phyloP scores from a whole-genome alignment of 2,888 invertebrate genomes.

The Aspidapion aeneum region DNA sequence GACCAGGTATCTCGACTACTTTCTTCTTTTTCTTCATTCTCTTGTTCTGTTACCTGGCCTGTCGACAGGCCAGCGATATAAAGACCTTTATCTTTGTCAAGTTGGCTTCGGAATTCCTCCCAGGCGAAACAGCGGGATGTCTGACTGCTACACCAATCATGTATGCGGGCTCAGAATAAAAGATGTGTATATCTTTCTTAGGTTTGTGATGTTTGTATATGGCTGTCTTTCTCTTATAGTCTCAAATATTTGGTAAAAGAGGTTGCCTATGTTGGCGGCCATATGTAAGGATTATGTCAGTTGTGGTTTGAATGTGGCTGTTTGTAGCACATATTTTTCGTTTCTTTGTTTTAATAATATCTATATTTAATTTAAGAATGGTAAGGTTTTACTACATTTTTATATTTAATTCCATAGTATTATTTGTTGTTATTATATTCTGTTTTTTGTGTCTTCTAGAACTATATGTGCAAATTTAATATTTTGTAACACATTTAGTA shows the following conservation, averaged over 20 bases:
- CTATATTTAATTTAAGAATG: neutral
- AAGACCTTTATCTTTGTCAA: constrained; percentile 37
- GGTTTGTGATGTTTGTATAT: no score
- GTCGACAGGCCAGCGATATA: constrained; percentile 20
- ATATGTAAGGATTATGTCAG: constrained; percentile 23
- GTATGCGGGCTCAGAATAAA: constrained; percentile 12
- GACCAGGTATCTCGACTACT: neutral
- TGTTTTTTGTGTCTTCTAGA: no score
- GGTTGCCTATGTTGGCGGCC: constrained; percentile 23
- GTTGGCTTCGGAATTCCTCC: constrained; percentile 34
- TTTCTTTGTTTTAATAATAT: constrained; percentile 8
- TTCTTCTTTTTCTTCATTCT: no score
- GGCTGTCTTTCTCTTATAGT: no score
- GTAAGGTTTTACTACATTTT: no score
- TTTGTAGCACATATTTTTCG: constrained; percentile 18
- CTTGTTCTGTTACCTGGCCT: constrained; percentile 28
- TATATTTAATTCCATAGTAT: no score
- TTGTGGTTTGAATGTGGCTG: constrained; percentile 21
- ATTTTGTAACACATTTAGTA: no score
- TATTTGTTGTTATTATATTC: no score
- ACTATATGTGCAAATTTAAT: no score
- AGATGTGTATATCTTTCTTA: no score
- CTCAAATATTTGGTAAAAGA: constrained; percentile 17
- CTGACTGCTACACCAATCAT: constrained; percentile 37
- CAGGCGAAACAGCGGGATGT: constrained; percentile 34